A percentile compares a stretch with the other conserved stretches of the same genome.
Evolutionary conservation across 1,140 invertebrate species (phyloP).

Genomic region (Scaptomyza graminum): DNA sequence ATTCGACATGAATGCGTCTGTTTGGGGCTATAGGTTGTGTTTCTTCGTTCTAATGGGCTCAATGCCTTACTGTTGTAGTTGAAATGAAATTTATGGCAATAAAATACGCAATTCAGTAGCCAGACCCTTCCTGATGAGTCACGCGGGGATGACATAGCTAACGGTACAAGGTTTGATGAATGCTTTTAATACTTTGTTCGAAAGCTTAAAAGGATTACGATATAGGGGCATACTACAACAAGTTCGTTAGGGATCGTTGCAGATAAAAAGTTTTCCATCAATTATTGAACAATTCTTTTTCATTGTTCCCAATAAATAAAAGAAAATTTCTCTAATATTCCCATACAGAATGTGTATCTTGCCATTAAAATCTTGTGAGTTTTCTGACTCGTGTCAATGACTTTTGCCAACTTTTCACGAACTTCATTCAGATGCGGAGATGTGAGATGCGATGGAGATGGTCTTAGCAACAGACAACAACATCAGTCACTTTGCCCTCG

Average conservation of each 20-base stretch:
- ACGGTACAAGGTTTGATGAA: background rate
- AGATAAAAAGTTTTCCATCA: too few relatives aligned
- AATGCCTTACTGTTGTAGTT: background rate
- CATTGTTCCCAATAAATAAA: too few relatives aligned
- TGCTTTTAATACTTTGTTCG: background rate
- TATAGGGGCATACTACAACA: too few relatives aligned
- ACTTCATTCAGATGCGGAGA: background rate
- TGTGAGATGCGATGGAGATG: too few relatives aligned
- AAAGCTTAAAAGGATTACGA: background rate
- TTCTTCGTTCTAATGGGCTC: background rate
- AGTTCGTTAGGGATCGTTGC: too few relatives aligned
- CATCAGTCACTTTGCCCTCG: conserved; percentile 43
- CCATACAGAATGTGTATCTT: background rate
- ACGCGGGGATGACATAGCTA: conserved; percentile 29
- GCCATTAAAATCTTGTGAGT: background rate
- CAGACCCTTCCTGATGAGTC: conserved; percentile 10
- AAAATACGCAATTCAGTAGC: conserved; percentile 4
- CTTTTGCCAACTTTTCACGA: conserved; percentile 23
- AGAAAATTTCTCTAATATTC: too few relatives aligned
- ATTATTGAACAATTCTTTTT: too few relatives aligned
- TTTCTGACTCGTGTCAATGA: conserved; percentile 34
- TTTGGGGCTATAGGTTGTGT: background rate
- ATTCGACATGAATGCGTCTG: background rate
- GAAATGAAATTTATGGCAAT: conserved; percentile 19
- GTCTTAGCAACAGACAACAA: conserved; percentile 15